Conservation (phyloP, 2,113 vertebrate genomes). For the Tupaia chinensis region DNA sequence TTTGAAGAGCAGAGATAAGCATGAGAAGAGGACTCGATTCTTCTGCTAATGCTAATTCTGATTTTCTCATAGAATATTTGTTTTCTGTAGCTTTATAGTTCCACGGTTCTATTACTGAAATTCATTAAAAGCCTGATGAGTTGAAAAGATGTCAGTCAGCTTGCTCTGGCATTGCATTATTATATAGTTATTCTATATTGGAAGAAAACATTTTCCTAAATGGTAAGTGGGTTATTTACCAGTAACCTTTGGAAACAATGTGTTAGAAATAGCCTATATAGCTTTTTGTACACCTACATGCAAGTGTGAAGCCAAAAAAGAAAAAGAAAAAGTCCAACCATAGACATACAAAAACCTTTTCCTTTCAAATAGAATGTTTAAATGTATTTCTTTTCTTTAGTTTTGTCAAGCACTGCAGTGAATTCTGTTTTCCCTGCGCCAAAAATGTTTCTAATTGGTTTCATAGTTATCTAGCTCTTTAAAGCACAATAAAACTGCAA, state of each 20-base stretch:
- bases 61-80: slow-evolving; percentile 18
- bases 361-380: slow-evolving; percentile 22
- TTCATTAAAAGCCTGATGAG: background rate
- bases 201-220: slow-evolving; percentile 32
- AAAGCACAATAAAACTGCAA: slow-evolving; percentile 21
- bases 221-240: slow-evolving; percentile 23
- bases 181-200: background rate
- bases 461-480: slow-evolving; percentile 8
- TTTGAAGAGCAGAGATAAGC: background rate
- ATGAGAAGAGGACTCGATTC: background rate
- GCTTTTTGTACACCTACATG: slow-evolving; percentile 26
- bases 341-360: background rate
- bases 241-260: background rate
- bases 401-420: background rate
- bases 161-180: background rate
- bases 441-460: slow-evolving; percentile 41
- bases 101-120: slow-evolving; percentile 1
- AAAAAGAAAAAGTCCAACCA: background rate
- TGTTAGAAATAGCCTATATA: background rate
- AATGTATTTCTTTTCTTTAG: background rate
- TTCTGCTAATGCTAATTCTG: background rate
- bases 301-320: background rate
- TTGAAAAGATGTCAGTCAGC: background rate
- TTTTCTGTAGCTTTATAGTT: background rate
- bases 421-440: background rate